These are phyloP conservation scores for Sinotaia quadrata DNA, from an alignment of 2,888 invertebrate genomes.

Conservation along the genomic window DNA sequence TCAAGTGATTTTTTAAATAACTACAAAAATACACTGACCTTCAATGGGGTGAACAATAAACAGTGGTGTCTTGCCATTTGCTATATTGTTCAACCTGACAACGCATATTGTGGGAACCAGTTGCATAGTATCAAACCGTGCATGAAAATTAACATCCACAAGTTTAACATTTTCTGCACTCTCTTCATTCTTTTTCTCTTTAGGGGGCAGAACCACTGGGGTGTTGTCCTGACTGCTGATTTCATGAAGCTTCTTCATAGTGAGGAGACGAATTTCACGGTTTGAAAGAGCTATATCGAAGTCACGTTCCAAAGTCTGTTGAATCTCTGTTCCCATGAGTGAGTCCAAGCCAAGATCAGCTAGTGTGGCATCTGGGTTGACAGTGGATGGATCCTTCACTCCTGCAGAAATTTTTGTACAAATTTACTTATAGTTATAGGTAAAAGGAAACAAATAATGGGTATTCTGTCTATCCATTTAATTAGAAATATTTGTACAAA, in stretches of 20 bases:
- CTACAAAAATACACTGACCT: too few relatives aligned
- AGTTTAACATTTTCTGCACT: background rate
- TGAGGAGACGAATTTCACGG: slow-evolving; percentile 85
- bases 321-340: slow-evolving; percentile 98
- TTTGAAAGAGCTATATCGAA: slow-evolving; percentile 92
- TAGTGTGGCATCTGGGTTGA: slow-evolving; percentile 83
- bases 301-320: slow-evolving; percentile 92
- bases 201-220: background rate
- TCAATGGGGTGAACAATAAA: slow-evolving; percentile 71
- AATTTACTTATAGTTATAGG: background rate
- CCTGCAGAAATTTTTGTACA: too few relatives aligned
- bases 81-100: slow-evolving; percentile 74
- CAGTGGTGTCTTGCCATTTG: slow-evolving; percentile 46
- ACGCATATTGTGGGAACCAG: slow-evolving; percentile 84
- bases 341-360: slow-evolving; percentile 99
- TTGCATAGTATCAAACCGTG: slow-evolving; percentile 50
- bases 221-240: slow-evolving; percentile 27
- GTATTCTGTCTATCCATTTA: too few relatives aligned
- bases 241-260: slow-evolving; percentile 55
- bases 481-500: too few relatives aligned
- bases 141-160: slow-evolving; percentile 32
- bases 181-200: background rate
- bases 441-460: background rate
- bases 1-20: too few relatives aligned
- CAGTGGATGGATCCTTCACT: slow-evolving; percentile 87